Conservation (phyloP, 1,140 invertebrate genomes). For the Varroa destructor region DNA sequence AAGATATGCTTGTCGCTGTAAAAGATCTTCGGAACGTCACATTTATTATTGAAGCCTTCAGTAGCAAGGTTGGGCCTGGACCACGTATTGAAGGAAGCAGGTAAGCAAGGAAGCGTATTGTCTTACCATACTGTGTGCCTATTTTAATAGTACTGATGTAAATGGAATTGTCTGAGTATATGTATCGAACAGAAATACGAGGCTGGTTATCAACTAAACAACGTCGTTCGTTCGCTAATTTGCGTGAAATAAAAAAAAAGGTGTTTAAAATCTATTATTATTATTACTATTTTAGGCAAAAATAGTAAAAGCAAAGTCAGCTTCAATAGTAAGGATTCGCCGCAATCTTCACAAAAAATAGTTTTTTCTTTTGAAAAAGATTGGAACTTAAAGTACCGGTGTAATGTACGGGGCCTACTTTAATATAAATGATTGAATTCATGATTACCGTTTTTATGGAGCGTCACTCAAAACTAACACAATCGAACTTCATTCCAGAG, state of each 20-base stretch:
- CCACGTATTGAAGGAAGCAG: conserved; percentile 39
- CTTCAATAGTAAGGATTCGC: no score
- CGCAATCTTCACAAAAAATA: no score
- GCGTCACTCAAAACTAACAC: no score
- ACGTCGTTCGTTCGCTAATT: not conserved
- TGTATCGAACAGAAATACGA: not conserved
- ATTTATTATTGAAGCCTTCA: conserved; percentile 46
- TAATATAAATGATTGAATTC: not conserved
- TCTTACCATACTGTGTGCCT: no score
- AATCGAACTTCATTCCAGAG: conserved; percentile 21
- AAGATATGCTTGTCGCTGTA: conserved; percentile 81
- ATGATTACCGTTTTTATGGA: not conserved
- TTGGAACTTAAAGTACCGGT: not conserved
- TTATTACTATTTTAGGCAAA: no score
- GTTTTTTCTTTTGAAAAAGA: not conserved
- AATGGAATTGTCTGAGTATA: not conserved
- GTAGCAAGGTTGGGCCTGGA: conserved; percentile 33
- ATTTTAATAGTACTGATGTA: no score
- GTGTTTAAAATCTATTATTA: no score
- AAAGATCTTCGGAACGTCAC: conserved; percentile 73
- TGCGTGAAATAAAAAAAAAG: no score
- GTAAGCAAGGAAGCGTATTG: conserved; percentile 9
- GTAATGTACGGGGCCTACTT: not conserved
- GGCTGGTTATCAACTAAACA: not conserved
- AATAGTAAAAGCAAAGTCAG: no score